A percentile compares a stretch with the other conserved stretches of the same genome.
phyloP scores from a whole-genome alignment of 2,113 vertebrate genomes.

The Sisor rabdophorus region DNA sequence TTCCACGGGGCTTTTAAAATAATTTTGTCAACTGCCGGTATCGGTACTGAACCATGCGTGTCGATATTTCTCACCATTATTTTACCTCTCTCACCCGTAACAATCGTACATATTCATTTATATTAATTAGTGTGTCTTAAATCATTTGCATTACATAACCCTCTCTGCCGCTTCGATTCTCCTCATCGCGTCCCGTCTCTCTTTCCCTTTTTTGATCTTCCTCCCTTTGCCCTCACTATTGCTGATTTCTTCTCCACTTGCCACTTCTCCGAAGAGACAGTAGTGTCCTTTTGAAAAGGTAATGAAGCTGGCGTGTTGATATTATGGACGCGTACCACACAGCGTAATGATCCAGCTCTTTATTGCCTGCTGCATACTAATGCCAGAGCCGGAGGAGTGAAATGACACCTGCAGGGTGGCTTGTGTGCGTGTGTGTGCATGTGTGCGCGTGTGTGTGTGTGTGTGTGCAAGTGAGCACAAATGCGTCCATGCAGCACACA shows the following conservation, averaged over 20 bases:
- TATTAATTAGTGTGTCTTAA: neutral
- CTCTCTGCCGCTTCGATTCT: neutral
- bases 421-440: neutral
- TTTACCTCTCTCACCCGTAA: too few species aligned
- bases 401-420: constrained; percentile 75
- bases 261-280: constrained; percentile 56
- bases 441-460: neutral
- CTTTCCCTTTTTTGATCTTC: neutral
- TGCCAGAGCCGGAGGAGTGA: constrained; percentile 72
- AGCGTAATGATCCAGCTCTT: constrained; percentile 70
- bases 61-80: too few species aligned
- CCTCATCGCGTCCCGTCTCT: neutral
- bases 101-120: too few species aligned
- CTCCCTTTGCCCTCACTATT: constrained; percentile 44
- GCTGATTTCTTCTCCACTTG: constrained; percentile 28
- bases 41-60: too few species aligned
- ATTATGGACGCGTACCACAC: constrained; percentile 69
- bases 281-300: constrained; percentile 74
- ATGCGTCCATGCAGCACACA: constrained; percentile 54
- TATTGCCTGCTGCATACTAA: constrained; percentile 75
- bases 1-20: too few species aligned
- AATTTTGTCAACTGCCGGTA: too few species aligned
- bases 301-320: constrained; percentile 73
- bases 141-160: neutral
- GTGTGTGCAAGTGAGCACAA: neutral